These are phyloP conservation scores for Micromys minutus DNA, from an alignment of 2,113 vertebrate genomes.

Conservation along the genomic window DNA sequence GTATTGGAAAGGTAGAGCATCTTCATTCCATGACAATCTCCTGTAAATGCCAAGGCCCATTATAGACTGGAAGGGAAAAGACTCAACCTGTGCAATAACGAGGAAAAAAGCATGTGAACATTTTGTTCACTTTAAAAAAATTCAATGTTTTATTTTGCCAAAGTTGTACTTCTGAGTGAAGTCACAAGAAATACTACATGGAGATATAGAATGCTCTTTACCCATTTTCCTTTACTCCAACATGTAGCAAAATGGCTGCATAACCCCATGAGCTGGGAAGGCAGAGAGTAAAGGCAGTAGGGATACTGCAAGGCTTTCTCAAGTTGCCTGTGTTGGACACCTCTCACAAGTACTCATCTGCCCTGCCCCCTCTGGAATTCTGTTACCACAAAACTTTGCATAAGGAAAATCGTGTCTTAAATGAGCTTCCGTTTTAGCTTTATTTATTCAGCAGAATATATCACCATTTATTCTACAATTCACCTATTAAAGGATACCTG, in stretches of 20 bases:
- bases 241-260: neutral
- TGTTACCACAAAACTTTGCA: neutral
- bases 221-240: neutral
- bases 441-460: constrained; percentile 11
- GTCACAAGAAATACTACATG: neutral
- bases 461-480: neutral
- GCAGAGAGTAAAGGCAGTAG: neutral
- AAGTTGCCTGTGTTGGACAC: neutral
- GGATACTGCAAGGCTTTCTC: neutral
- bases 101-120: neutral
- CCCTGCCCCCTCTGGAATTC: constrained; percentile 28
- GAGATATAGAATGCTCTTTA: neutral
- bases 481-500: neutral
- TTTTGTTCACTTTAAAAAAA: neutral
- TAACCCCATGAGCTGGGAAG: neutral
- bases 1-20: neutral
- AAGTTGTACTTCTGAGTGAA: neutral
- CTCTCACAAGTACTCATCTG: neutral
- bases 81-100: neutral
- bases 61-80: constrained; percentile 2
- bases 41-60: neutral
- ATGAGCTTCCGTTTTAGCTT: neutral
- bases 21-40: neutral
- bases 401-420: neutral
- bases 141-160: constrained; percentile 21